Conservation (phyloP, 2,113 vertebrate genomes). For the Camarhynchus parvulus region DNA sequence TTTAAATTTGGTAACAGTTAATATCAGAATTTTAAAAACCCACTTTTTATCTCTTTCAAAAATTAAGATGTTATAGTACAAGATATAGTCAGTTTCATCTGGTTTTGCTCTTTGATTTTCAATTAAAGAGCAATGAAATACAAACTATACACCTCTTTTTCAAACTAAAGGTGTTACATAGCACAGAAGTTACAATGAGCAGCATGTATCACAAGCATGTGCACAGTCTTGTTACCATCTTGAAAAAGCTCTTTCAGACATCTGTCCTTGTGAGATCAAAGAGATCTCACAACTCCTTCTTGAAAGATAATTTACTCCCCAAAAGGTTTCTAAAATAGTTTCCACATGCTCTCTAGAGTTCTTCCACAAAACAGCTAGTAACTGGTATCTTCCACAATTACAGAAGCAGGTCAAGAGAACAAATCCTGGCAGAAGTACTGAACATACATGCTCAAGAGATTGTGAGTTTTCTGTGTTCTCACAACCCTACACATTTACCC, state of each 20-base stretch:
- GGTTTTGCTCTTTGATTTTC: neutral
- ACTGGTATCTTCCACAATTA: neutral
- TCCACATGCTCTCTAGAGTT: neutral
- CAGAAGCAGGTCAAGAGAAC: neutral
- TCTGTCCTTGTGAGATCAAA: neutral
- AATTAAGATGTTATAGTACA: neutral
- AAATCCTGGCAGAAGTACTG: neutral
- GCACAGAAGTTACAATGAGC: neutral
- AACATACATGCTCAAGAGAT: neutral
- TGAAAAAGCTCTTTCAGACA: neutral
- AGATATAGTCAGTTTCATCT: neutral
- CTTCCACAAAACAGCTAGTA: neutral
- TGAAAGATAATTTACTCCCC: neutral
- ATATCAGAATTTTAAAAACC: neutral
- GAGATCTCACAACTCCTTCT: neutral
- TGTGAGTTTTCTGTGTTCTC: neutral
- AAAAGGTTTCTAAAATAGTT: neutral
- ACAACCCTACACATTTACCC: conserved; percentile 41
- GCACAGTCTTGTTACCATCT: neutral
- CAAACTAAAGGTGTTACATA: neutral
- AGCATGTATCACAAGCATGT: neutral
- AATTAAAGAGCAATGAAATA: neutral
- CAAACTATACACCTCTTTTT: neutral
- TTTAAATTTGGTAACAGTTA: neutral
- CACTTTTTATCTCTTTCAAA: neutral